Percentiles rank a stretch among this genome's conserved stretches.
These are phyloP conservation scores for Lingula anatina DNA, from an alignment of 2,888 invertebrate genomes.

Conservation along the genomic window DNA sequence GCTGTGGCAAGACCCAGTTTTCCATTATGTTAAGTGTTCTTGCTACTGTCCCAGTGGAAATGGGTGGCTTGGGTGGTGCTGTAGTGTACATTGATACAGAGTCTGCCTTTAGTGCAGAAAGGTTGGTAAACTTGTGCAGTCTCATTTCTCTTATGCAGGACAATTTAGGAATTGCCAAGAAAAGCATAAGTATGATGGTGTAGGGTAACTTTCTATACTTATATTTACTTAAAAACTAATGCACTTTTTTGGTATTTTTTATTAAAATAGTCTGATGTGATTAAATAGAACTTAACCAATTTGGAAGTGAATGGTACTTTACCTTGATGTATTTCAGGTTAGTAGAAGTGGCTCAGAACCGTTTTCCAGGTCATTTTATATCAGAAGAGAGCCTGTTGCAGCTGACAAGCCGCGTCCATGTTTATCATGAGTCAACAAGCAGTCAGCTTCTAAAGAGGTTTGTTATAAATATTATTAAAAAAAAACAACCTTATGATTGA, in stretches of 20 bases:
- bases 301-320: too few species aligned
- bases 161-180: too few species aligned
- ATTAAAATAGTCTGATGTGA: too few species aligned
- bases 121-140: constrained; percentile 5
- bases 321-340: too few species aligned
- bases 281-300: too few species aligned
- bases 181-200: too few species aligned
- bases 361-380: constrained; percentile 19
- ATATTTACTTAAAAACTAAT: neutral
- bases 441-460: constrained; percentile 22
- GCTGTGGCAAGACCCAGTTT: constrained; percentile 44
- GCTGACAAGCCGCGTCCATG: constrained; percentile 17
- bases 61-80: constrained; percentile 18
- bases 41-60: constrained; percentile 15
- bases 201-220: neutral
- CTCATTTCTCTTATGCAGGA: neutral
- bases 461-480: neutral
- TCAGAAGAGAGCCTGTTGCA: constrained; percentile 12
- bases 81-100: constrained; percentile 43
- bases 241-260: neutral
- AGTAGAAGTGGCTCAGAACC: constrained; percentile 25
- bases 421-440: constrained; percentile 24
- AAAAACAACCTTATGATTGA: neutral
- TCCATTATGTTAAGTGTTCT: constrained; percentile 30
- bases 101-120: constrained; percentile 32